Conservation (phyloP, 2,797 vertebrate species). For the Molossus alvarezi region DNA sequence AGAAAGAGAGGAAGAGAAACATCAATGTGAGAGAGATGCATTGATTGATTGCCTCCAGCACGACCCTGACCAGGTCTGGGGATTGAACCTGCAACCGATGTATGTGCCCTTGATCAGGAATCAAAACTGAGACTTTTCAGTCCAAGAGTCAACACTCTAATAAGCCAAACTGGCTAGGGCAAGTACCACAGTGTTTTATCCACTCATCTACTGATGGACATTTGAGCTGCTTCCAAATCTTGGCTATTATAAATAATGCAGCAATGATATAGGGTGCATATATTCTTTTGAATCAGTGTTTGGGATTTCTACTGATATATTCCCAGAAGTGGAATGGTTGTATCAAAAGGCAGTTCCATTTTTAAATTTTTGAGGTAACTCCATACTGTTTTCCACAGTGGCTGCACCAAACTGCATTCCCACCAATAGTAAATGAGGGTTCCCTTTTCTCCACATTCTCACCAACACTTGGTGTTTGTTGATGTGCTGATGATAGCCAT, state of each 20-base stretch:
- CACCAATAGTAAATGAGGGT: neutral
- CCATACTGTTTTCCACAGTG: neutral
- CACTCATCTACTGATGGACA: neutral
- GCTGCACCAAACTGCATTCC: neutral
- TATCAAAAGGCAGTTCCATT: neutral
- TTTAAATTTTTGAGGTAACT: neutral
- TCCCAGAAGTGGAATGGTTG: neutral
- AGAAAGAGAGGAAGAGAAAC: too few relatives aligned
- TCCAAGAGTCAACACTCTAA: too few relatives aligned
- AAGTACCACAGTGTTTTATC: neutral
- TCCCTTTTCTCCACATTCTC: neutral
- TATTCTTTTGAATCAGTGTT: neutral
- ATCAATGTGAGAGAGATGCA: too few relatives aligned
- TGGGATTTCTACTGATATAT: neutral
- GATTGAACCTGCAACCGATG: too few relatives aligned
- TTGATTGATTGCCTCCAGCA: too few relatives aligned
- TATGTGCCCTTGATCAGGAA: too few relatives aligned
- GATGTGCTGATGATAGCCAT: neutral
- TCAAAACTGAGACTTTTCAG: too few relatives aligned
- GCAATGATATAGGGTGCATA: neutral
- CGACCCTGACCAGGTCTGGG: too few relatives aligned
- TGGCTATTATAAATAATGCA: too few relatives aligned
- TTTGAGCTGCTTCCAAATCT: neutral
- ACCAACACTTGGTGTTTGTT: neutral
- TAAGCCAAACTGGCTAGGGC: too few relatives aligned